Percentiles rank a stretch among this genome's conserved stretches.
These are phyloP conservation scores for Cladorhizidae sp. DNA, from an alignment of 37 sponge, comb jelly and placozoan genomes.

Conservation along the genomic window DNA sequence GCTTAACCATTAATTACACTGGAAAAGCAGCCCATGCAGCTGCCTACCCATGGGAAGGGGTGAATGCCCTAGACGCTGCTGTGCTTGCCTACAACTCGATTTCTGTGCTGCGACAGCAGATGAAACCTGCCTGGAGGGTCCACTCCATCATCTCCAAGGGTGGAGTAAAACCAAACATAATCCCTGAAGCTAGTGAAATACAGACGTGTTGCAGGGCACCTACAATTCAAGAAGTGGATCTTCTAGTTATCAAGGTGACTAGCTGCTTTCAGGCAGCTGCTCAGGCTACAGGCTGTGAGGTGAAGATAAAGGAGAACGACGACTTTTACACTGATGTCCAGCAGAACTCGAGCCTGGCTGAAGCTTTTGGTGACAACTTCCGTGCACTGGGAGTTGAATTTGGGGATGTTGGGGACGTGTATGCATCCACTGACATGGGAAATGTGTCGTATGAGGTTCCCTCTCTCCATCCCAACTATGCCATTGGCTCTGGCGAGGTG, in stretches of 20 bases:
- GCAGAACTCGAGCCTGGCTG: slow-evolving; percentile 48
- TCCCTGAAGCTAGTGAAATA: slow-evolving; percentile 63
- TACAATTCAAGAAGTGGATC: slow-evolving; percentile 42
- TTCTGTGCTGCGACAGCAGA: slow-evolving; percentile 84
- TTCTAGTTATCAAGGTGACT: slow-evolving; percentile 42
- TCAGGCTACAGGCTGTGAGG: slow-evolving; percentile 71
- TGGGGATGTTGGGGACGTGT: neutral
- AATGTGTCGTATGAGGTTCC: slow-evolving; percentile 85
- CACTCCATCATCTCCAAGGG: slow-evolving; percentile 88
- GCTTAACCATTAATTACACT: slow-evolving; percentile 37
- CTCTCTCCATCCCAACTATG: slow-evolving; percentile 80
- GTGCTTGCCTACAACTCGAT: slow-evolving; percentile 85
- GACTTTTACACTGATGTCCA: slow-evolving; percentile 37
- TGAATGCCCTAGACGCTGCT: slow-evolving; percentile 94
- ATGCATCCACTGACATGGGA: slow-evolving; percentile 88
- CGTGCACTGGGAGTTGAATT: slow-evolving; percentile 11
- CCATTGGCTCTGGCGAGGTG: slow-evolving; percentile 59
- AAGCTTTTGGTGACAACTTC: slow-evolving; percentile 34
- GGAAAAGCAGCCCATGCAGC: slow-evolving; percentile 91
- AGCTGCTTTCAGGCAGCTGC: slow-evolving; percentile 79
- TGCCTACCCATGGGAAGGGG: slow-evolving; percentile 83
- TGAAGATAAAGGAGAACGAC: slow-evolving; percentile 40
- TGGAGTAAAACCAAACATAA: slow-evolving; percentile 85
- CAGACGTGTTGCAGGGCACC: slow-evolving; percentile 72
- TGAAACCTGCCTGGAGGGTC: slow-evolving; percentile 87